phyloP scores from a whole-genome alignment of 2,113 vertebrate species.

The Gymnobelideus leadbeateri region DNA sequence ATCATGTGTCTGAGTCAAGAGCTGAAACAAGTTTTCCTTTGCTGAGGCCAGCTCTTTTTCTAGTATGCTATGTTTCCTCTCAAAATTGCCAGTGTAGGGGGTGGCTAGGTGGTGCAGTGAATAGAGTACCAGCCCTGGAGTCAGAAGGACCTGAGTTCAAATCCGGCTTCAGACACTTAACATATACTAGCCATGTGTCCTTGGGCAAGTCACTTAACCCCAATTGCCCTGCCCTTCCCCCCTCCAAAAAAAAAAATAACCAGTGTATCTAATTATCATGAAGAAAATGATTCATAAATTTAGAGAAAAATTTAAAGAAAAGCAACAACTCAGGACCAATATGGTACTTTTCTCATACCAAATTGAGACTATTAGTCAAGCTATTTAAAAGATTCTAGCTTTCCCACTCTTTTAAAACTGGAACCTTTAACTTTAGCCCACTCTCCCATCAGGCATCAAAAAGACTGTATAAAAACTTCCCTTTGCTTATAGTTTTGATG shows the following conservation, averaged over 20 bases:
- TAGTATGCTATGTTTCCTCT: neutral
- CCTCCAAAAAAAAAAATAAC: neutral
- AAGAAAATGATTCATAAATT: neutral
- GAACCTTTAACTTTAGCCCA: conserved; percentile 16
- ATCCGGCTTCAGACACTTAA: no score
- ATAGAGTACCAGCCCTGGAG: no score
- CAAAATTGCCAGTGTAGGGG: neutral
- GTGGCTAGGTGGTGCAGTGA: no score
- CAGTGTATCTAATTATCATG: neutral
- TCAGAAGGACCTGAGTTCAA: no score
- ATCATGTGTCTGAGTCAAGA: neutral
- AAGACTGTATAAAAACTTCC: neutral
- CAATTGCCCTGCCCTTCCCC: no score
- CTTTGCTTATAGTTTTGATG: neutral
- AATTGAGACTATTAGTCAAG: neutral
- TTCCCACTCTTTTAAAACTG: neutral
- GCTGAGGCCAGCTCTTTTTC: neutral
- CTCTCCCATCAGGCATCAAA: neutral
- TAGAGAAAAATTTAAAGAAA: conserved; percentile 30
- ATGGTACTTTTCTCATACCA: neutral
- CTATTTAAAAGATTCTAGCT: neutral
- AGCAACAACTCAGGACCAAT: neutral
- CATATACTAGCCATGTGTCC: no score
- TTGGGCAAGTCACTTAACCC: no score
- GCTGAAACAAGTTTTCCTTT: neutral